A percentile compares a stretch with the other conserved stretches of the same genome.
Evolutionary conservation across 2,797 vertebrate genomes (phyloP).

Genomic region (Uromys caudimaculatus): DNA sequence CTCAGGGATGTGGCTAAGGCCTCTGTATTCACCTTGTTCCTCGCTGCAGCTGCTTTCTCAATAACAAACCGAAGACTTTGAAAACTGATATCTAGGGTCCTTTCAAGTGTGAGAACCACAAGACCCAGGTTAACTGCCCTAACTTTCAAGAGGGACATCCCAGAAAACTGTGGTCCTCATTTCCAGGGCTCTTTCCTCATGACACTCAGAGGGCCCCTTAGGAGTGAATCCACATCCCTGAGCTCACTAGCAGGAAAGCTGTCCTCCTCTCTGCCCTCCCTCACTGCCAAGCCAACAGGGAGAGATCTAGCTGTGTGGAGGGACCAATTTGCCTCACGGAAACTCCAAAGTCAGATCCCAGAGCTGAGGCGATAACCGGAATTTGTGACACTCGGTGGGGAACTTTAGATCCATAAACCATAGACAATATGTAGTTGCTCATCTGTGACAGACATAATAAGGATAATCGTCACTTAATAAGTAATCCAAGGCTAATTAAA

Average conservation of each 20-base stretch:
- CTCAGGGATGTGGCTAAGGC: fast-evolving
- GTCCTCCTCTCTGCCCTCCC: background rate
- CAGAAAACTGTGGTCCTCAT: background rate
- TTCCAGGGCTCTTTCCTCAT: background rate
- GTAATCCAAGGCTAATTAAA: constrained; percentile 82
- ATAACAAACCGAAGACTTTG: background rate
- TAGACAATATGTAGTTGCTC: constrained; percentile 68
- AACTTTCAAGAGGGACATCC: fast-evolving
- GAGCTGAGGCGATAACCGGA: constrained; percentile 72
- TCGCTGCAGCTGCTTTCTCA: background rate
- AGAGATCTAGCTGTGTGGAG: constrained; percentile 5
- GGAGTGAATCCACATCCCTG: background rate
- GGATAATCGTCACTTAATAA: constrained; percentile 82
- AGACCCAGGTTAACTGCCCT: fast-evolving
- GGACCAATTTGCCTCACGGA: constrained; percentile 4
- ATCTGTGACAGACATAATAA: constrained; percentile 80
- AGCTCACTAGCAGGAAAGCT: background rate
- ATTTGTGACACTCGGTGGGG: constrained; percentile 79
- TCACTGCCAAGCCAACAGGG: background rate
- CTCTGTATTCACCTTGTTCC: fast-evolving
- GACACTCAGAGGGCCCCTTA: background rate
- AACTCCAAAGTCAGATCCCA: constrained; percentile 77
- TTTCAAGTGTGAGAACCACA: fast-evolving
- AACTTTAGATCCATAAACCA: constrained; percentile 78
- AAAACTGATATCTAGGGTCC: background rate